phyloP scores from a whole-genome alignment of 2,797 vertebrate genomes.

The Spondyliosoma cantharus region DNA sequence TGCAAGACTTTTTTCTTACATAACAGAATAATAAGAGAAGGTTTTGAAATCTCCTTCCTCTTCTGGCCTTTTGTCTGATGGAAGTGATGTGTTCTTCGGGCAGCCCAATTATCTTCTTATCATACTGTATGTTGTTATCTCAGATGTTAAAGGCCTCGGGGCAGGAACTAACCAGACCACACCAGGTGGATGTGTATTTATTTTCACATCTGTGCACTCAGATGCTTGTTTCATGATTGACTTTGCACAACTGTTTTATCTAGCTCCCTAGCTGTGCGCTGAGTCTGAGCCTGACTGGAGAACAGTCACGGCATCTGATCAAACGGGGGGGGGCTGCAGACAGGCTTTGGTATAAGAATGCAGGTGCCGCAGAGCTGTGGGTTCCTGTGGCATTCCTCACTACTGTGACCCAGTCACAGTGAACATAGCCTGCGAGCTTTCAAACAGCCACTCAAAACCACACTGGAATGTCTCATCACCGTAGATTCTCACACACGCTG shows the following conservation, averaged over 20 bases:
- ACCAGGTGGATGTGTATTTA: constrained; percentile 56
- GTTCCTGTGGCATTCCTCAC: constrained; percentile 77
- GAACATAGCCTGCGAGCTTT: constrained; percentile 53
- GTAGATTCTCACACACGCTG: constrained; percentile 69
- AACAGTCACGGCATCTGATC: constrained; percentile 73
- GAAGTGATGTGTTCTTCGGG: constrained; percentile 39
- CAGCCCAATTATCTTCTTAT: constrained; percentile 57
- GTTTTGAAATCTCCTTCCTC: constrained; percentile 6
- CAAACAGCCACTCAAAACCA: constrained; percentile 73
- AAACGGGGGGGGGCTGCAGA: constrained; percentile 67
- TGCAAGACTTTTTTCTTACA: too few relatives aligned
- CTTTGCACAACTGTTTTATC: constrained; percentile 52
- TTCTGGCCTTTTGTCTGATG: constrained; percentile 30
- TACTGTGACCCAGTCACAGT: constrained; percentile 56
- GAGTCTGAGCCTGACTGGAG: constrained; percentile 53
- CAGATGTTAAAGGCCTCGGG: constrained; percentile 31
- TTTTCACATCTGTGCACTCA: constrained; percentile 46
- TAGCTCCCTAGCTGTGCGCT: constrained; percentile 32
- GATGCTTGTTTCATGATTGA: constrained; percentile 52
- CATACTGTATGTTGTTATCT: constrained; percentile 53
- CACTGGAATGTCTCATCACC: constrained; percentile 80
- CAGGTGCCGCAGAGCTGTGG: constrained; percentile 78
- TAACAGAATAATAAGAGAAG: not conserved
- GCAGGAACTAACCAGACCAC: constrained; percentile 50
- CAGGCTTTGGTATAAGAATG: constrained; percentile 67